phyloP scores from a whole-genome alignment of 2,113 vertebrate species.

The Oxyruncus cristatus region DNA sequence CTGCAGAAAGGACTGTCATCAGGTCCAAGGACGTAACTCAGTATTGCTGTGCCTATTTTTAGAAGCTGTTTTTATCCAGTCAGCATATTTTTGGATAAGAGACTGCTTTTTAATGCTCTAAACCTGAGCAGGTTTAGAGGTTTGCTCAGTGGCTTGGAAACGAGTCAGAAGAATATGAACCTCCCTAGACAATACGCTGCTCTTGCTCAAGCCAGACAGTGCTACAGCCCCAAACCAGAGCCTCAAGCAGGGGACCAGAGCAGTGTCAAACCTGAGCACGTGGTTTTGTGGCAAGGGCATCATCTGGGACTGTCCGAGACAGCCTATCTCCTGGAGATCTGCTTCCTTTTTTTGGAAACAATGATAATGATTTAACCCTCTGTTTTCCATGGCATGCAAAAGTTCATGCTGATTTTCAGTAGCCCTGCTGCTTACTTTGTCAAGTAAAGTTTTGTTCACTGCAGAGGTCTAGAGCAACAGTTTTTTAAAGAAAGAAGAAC shows the following conservation, averaged over 20 bases:
- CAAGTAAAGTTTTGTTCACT: not conserved
- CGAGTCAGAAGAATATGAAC: not conserved
- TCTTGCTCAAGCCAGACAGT: not conserved
- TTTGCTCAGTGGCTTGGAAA: not conserved
- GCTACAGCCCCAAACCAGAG: accelerated
- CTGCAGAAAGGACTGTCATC: not conserved
- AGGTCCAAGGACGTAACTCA: not conserved
- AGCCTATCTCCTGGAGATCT: not conserved
- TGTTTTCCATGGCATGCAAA: not conserved
- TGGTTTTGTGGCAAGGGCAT: not conserved
- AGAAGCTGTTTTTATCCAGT: not conserved
- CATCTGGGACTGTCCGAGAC: not conserved
- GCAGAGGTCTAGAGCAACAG: not conserved
- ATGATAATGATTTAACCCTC: not conserved
- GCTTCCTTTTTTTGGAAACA: not conserved
- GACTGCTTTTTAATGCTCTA: not conserved
- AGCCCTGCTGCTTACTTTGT: not conserved
- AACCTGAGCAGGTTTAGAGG: not conserved
- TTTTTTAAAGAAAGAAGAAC: not conserved
- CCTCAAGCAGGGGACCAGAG: not conserved
- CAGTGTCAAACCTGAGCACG: not conserved
- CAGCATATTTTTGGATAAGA: not conserved
- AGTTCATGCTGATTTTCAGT: not conserved
- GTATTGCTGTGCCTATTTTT: not conserved
- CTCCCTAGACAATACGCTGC: not conserved